phyloP scores from a whole-genome alignment of 2,888 invertebrate genomes.

The Agrilus biguttatus region DNA sequence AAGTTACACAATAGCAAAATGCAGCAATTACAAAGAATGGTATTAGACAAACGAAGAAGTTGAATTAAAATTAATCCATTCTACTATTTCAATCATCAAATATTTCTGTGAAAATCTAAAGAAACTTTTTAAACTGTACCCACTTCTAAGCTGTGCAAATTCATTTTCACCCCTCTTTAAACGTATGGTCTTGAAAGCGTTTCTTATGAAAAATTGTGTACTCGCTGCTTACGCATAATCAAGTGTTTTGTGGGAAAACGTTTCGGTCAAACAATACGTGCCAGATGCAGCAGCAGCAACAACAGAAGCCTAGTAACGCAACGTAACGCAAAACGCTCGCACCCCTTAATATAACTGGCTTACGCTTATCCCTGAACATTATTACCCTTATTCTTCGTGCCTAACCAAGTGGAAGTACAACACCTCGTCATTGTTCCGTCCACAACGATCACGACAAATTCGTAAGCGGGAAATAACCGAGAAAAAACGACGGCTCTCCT shows the following conservation, averaged over 20 bases:
- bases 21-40: too few relatives aligned
- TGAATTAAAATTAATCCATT: too few relatives aligned
- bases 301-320: constrained; percentile 16
- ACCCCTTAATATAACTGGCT: constrained; percentile 24
- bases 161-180: not conserved
- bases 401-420: constrained; percentile 32
- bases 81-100: too few relatives aligned
- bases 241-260: constrained; percentile 25
- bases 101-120: too few relatives aligned
- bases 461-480: not conserved
- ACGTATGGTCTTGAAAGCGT: not conserved
- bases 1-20: too few relatives aligned
- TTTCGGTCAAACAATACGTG: constrained; percentile 26
- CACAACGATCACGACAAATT: constrained; percentile 17
- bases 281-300: constrained; percentile 27
- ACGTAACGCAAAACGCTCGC: constrained; percentile 8
- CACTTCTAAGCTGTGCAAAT: not conserved
- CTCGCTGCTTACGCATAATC: not conserved
- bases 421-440: constrained; percentile 29
- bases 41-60: too few relatives aligned
- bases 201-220: not conserved
- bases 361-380: constrained; percentile 27
- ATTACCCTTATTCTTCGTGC: constrained; percentile 31
- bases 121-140: too few relatives aligned
- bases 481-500: not conserved